Evolutionary conservation across 2,888 invertebrate genomes (phyloP).

Genomic region (Poecilus cupreus): DNA sequence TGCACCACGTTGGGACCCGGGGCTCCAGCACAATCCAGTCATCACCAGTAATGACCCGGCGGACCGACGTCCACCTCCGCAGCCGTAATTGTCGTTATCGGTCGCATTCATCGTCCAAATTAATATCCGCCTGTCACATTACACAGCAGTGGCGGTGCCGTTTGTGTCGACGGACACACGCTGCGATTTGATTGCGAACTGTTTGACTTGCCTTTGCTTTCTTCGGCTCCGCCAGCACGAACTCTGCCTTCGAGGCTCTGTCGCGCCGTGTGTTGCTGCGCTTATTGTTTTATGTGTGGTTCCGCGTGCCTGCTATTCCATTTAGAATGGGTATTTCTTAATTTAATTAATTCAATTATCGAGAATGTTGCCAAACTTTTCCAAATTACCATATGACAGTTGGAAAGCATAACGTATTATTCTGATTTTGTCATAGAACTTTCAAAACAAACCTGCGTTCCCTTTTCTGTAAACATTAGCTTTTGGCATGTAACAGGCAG

Average conservation of each 20-base stretch:
- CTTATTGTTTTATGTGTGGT: constrained; percentile 3
- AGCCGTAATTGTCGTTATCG: constrained; percentile 63
- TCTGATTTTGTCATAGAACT: too few species aligned
- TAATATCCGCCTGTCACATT: constrained; percentile 69
- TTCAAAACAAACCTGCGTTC: too few species aligned
- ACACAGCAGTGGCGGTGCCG: constrained; percentile 69
- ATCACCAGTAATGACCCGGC: constrained; percentile 70
- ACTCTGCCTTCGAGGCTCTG: not conserved
- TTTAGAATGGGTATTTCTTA: not conserved
- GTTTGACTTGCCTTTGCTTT: constrained; percentile 41
- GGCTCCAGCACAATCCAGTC: constrained; percentile 64
- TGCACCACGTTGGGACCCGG: not conserved
- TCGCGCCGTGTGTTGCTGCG: not conserved
- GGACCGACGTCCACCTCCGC: constrained; percentile 60
- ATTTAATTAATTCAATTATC: not conserved
- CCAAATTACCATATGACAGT: too few species aligned
- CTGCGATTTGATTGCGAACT: constrained; percentile 55
- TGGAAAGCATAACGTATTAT: too few species aligned
- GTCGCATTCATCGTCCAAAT: constrained; percentile 67
- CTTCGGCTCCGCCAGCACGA: constrained; percentile 7
- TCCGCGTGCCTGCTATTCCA: not conserved
- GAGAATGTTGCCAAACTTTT: too few species aligned
- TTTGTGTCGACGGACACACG: constrained; percentile 47
- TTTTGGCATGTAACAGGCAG: too few species aligned
- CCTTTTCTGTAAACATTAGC: too few species aligned